phyloP scores from a whole-genome alignment of 2,113 vertebrate genomes.

The Eulemur rufifrons region DNA sequence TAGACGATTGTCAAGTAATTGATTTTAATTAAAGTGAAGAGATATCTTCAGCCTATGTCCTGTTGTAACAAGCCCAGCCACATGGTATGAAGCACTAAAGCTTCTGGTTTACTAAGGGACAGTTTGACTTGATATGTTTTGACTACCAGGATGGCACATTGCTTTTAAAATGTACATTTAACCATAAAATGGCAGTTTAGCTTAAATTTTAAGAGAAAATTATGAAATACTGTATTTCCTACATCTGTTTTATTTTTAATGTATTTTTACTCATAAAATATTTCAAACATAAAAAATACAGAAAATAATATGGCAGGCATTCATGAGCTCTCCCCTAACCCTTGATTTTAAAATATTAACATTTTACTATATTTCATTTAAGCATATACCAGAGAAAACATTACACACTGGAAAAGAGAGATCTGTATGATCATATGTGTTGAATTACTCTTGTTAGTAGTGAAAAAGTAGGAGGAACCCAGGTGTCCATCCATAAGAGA shows the following conservation, averaged over 20 bases:
- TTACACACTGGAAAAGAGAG: not conserved
- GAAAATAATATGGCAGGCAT: not conserved
- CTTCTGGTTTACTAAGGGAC: not conserved
- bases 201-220: constrained; percentile 15
- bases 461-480: not conserved
- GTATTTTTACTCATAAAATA: not conserved
- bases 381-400: not conserved
- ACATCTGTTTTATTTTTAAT: not conserved
- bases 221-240: not conserved
- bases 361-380: not conserved
- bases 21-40: not conserved
- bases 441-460: not conserved
- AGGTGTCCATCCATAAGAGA: not conserved
- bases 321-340: not conserved
- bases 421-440: too few species aligned
- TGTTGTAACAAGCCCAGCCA: not conserved
- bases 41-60: not conserved
- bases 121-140: not conserved
- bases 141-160: not conserved
- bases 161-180: not conserved
- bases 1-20: not conserved
- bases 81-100: not conserved
- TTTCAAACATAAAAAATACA: not conserved
- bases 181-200: not conserved
- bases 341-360: not conserved